phyloP scores from a whole-genome alignment of 2,113 vertebrate genomes.

The Campylomormyrus numenius region DNA sequence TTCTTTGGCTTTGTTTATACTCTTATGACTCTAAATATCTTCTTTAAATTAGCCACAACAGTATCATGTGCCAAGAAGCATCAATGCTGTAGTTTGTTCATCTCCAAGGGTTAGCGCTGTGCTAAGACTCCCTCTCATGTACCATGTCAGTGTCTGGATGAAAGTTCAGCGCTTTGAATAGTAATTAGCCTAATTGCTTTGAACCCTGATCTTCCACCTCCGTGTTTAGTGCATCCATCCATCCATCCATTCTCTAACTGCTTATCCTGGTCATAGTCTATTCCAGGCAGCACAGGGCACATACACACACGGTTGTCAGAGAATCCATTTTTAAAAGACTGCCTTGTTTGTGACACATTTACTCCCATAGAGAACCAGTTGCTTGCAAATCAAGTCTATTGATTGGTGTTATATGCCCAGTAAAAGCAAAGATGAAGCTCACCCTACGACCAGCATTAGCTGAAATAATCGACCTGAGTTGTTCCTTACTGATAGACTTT shows the following conservation, averaged over 20 bases:
- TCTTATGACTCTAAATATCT: not conserved
- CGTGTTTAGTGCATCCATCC: not conserved
- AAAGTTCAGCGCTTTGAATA: not conserved
- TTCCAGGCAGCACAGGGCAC: too few species aligned
- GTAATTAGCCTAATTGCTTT: not conserved
- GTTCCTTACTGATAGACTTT: not conserved
- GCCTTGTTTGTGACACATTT: not conserved
- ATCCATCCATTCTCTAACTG: too few species aligned
- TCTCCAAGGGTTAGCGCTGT: not conserved
- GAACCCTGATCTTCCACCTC: not conserved
- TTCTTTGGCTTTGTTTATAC: too few species aligned
- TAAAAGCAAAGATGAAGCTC: not conserved
- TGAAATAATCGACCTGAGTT: not conserved
- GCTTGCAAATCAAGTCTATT: not conserved
- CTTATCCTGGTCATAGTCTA: too few species aligned
- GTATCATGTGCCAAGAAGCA: not conserved
- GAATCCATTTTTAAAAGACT: not conserved
- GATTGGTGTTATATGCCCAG: not conserved
- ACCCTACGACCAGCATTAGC: not conserved
- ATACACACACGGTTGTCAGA: not conserved
- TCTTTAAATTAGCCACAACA: not conserved
- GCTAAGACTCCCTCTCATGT: too few species aligned
- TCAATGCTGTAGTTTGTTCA: not conserved
- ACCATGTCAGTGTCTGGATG: not conserved
- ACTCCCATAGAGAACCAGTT: not conserved